Conservation (phyloP, 2,888 invertebrate genomes). For the Syrista parreyssii region DNA sequence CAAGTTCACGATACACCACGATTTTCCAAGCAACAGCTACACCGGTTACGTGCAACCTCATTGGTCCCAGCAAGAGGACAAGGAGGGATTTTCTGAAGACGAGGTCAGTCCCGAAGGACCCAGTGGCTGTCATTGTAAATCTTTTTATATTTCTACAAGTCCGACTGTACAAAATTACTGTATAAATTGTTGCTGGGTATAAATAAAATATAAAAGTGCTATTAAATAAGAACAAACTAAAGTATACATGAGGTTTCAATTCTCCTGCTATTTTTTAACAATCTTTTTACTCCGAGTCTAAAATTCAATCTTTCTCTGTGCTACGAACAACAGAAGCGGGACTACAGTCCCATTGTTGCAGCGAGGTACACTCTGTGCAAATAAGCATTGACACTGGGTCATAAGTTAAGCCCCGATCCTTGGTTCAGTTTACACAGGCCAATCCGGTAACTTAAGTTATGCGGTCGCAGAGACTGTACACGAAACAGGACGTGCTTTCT, state of each 20-base stretch:
- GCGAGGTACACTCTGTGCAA: neutral
- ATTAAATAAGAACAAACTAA: neutral
- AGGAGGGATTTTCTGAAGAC: neutral
- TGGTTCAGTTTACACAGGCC: neutral
- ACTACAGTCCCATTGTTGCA: neutral
- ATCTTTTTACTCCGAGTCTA: neutral
- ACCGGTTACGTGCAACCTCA: neutral
- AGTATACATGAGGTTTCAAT: neutral
- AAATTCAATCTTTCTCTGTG: neutral
- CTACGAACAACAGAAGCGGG: neutral
- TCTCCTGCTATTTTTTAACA: neutral
- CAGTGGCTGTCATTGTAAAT: too few relatives aligned
- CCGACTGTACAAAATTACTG: too few relatives aligned
- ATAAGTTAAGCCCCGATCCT: neutral
- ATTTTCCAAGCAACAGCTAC: too few relatives aligned
- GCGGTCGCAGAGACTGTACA: neutral
- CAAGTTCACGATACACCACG: too few relatives aligned
- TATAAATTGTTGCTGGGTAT: neutral
- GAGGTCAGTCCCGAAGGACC: neutral
- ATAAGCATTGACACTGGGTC: neutral
- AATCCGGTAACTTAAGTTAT: slow-evolving; percentile 1
- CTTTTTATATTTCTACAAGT: neutral
- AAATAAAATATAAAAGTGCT: neutral
- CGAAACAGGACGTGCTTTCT: neutral
- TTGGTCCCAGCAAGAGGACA: neutral